A percentile compares a stretch with the other conserved stretches of the same genome.
These are phyloP conservation scores for Goniozus legneri DNA, from an alignment of 1,140 invertebrate genomes.

Conservation along the genomic window DNA sequence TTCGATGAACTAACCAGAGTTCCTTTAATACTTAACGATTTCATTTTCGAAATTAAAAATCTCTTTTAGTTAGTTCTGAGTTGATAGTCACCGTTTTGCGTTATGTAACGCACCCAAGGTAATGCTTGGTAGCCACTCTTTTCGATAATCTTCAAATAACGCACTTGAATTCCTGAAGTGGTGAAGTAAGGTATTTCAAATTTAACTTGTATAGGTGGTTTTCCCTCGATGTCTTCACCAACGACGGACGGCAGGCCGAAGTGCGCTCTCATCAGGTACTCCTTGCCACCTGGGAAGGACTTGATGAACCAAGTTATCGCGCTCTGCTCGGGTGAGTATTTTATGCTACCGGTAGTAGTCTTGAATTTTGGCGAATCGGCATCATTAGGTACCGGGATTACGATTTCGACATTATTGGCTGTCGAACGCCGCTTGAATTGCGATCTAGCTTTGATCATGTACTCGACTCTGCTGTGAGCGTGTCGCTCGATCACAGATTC, in stretches of 20 bases:
- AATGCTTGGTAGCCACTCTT: conserved; percentile 99
- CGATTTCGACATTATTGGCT: conserved; percentile 98
- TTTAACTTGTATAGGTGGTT: conserved; percentile 97
- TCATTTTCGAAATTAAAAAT: too few species aligned
- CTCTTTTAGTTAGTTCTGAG: conserved; percentile 92
- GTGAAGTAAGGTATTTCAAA: conserved; percentile 99
- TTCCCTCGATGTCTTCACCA: conserved; percentile 93
- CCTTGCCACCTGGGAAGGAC: conserved; percentile 98
- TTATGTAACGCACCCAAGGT: conserved; percentile 99
- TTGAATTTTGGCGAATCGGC: conserved; percentile 99
- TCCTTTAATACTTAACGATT: too few species aligned
- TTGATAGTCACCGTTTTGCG: conserved; percentile 99
- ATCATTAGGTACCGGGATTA: conserved; percentile 97
- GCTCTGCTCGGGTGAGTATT: conserved; percentile 96
- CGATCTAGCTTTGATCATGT: conserved; percentile 99
- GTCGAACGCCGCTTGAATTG: conserved; percentile 98
- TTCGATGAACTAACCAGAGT: too few species aligned
- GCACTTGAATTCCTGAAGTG: conserved; percentile 97
- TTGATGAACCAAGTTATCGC: conserved; percentile 99
- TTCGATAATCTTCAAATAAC: conserved; percentile 99
- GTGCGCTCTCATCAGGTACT: conserved; percentile 98
- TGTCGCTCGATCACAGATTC: conserved; percentile 99
- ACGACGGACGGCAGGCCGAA: conserved; percentile 98
- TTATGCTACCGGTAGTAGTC: conserved; percentile 95
- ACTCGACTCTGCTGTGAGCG: conserved; percentile 96